Conservation (phyloP, 2,888 invertebrate species). For the Scelioninae gen. 1 region DNA sequence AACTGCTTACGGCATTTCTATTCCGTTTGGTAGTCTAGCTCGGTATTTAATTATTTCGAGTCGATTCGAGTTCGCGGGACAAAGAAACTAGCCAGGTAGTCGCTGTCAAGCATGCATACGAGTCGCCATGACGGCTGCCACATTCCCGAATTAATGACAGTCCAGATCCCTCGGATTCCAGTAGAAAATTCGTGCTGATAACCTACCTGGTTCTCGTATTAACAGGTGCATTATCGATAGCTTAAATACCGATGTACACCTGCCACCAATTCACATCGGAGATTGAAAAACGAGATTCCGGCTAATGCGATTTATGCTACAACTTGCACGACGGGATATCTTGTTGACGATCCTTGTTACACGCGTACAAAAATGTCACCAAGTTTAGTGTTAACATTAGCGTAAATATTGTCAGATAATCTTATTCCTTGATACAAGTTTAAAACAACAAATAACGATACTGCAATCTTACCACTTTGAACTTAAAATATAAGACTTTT, state of each 20-base stretch:
- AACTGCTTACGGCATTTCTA: constrained; percentile 60
- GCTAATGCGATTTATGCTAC: constrained; percentile 44
- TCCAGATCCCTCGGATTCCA: not conserved
- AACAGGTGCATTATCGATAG: constrained; percentile 51
- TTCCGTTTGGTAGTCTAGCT: constrained; percentile 68
- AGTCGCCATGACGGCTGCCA: constrained; percentile 72
- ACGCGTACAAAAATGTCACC: constrained; percentile 26
- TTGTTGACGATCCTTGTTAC: constrained; percentile 36
- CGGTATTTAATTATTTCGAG: constrained; percentile 80
- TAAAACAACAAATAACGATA: not conserved
- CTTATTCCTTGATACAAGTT: not conserved
- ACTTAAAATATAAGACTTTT: too few species aligned
- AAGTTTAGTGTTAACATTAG: constrained; percentile 22
- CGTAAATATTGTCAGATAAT: constrained; percentile 11
- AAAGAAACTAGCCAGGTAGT: constrained; percentile 74
- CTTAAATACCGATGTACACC: constrained; percentile 36
- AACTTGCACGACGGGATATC: constrained; percentile 38
- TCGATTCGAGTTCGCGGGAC: constrained; percentile 74
- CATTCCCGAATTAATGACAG: constrained; percentile 49
- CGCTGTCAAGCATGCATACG: constrained; percentile 48
- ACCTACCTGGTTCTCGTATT: constrained; percentile 1
- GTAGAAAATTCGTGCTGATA: constrained; percentile 24
- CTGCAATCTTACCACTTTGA: too few species aligned
- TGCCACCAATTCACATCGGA: constrained; percentile 44
- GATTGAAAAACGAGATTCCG: constrained; percentile 55